Conservation (phyloP, 1,140 invertebrate species). For the Dendrolimus kikuchii region DNA sequence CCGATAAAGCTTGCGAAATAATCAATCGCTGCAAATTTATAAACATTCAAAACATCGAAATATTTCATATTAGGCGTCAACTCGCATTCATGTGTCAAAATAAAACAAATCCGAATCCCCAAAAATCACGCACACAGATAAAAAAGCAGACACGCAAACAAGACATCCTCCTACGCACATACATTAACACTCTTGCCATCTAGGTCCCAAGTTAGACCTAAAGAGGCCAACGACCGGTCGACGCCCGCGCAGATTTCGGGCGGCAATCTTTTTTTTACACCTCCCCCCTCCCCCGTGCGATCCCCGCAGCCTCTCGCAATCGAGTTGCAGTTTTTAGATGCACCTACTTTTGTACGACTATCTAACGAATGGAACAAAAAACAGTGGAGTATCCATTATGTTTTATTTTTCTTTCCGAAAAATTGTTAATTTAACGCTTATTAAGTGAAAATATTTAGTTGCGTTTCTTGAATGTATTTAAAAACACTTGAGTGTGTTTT, state of each 20-base stretch:
- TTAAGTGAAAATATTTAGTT: too few relatives aligned
- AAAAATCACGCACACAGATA: conserved; percentile 11
- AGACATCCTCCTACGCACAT: too few relatives aligned
- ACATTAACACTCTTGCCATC: conserved; percentile 5
- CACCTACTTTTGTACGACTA: conserved; percentile 65
- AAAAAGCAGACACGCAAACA: too few relatives aligned
- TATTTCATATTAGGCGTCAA: too few relatives aligned
- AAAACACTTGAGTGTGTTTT: too few relatives aligned
- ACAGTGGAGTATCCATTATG: conserved; percentile 23
- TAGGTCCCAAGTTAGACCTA: conserved; percentile 39
- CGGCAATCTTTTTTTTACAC: conserved; percentile 35
- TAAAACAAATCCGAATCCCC: not conserved
- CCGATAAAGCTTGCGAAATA: too few relatives aligned
- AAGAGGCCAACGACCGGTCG: conserved; percentile 58
- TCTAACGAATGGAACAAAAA: conserved; percentile 51
- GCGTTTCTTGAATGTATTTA: too few relatives aligned
- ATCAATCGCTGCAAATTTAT: too few relatives aligned
- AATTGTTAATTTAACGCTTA: too few relatives aligned
- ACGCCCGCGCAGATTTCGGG: conserved; percentile 46
- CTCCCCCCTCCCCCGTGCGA: conserved; percentile 4
- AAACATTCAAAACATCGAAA: too few relatives aligned
- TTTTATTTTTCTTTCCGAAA: not conserved
- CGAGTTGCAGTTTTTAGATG: conserved; percentile 70
- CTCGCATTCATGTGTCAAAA: too few relatives aligned
- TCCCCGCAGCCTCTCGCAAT: conserved; percentile 42